Percentiles rank a stretch among this genome's conserved stretches.
Evolutionary conservation across 1,140 invertebrate genomes (phyloP).

Genomic region (Caenorhabditis brenneri): DNA sequence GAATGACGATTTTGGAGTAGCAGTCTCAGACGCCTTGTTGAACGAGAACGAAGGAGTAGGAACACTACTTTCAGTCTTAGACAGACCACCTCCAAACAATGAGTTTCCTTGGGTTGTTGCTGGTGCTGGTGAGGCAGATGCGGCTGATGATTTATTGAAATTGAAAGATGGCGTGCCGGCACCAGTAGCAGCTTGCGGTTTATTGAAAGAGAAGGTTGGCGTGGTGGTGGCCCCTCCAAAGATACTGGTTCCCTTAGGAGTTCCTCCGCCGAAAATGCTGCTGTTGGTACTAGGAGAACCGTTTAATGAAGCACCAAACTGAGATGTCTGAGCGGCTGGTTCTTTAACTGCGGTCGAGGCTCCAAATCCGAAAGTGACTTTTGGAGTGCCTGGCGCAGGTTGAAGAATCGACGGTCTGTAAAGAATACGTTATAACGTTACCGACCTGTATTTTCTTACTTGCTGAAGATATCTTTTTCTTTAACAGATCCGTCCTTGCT

Average conservation of each 20-base stretch:
- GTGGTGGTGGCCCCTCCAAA: not conserved
- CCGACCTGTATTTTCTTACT: not conserved
- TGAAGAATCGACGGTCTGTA: not conserved
- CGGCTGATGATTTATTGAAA: not conserved
- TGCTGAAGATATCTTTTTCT: not conserved
- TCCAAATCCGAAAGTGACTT: slow-evolving; percentile 1
- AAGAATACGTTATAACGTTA: not conserved
- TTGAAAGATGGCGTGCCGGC: not conserved
- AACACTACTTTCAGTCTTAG: not conserved
- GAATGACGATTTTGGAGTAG: not conserved
- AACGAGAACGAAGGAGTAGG: slow-evolving; percentile 23
- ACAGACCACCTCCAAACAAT: not conserved
- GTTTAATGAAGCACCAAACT: not conserved
- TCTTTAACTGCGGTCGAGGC: not conserved
- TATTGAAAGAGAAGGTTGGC: not conserved
- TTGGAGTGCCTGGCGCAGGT: not conserved
- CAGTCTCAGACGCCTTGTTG: not conserved
- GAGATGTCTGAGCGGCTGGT: not conserved
- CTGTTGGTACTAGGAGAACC: not conserved
- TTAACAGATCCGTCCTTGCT: not conserved
- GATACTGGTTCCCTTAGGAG: not conserved
- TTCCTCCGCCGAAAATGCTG: slow-evolving; percentile 30
- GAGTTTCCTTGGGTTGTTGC: not conserved
- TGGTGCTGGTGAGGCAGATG: not conserved
- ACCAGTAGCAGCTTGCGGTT: not conserved